Conservation (phyloP, 2,888 invertebrate species). For the Stegophylla sp. region DNA sequence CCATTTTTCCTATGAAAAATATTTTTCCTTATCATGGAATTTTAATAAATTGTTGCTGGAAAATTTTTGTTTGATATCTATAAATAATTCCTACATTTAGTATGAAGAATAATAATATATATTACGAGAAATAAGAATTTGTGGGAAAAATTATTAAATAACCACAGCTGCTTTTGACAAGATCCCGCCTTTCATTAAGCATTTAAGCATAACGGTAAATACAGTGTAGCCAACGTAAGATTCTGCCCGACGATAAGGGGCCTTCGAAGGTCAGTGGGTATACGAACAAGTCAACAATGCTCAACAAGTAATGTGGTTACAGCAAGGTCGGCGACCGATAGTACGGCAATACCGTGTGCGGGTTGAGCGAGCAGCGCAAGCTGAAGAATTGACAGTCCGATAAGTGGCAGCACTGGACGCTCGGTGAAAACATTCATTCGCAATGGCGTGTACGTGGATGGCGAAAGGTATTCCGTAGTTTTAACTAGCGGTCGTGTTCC, state of each 20-base stretch:
- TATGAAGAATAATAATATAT: no score
- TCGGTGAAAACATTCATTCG: constrained; percentile 53
- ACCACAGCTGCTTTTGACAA: neutral
- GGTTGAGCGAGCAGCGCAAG: neutral
- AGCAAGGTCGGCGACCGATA: constrained; percentile 5
- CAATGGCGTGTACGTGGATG: constrained; percentile 58
- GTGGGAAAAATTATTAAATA: neutral
- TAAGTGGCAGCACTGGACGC: constrained; percentile 32
- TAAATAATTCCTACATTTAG: no score
- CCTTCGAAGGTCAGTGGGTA: neutral
- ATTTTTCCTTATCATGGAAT: no score
- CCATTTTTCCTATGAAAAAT: neutral
- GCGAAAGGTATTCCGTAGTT: constrained; percentile 57
- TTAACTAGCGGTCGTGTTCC: constrained; percentile 38
- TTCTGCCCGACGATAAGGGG: constrained; percentile 15
- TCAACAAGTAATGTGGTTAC: constrained; percentile 39
- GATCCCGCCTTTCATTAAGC: constrained; percentile 5
- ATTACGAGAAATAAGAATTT: no score
- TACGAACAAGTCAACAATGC: neutral
- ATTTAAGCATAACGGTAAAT: constrained; percentile 48
- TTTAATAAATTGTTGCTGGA: no score
- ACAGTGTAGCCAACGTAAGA: constrained; percentile 30
- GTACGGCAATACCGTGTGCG: constrained; percentile 9
- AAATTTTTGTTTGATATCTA: no score
- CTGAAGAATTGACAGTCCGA: constrained; percentile 10